Conservation (phyloP, 2,797 vertebrate genomes). For the Sebastes elongatus region DNA sequence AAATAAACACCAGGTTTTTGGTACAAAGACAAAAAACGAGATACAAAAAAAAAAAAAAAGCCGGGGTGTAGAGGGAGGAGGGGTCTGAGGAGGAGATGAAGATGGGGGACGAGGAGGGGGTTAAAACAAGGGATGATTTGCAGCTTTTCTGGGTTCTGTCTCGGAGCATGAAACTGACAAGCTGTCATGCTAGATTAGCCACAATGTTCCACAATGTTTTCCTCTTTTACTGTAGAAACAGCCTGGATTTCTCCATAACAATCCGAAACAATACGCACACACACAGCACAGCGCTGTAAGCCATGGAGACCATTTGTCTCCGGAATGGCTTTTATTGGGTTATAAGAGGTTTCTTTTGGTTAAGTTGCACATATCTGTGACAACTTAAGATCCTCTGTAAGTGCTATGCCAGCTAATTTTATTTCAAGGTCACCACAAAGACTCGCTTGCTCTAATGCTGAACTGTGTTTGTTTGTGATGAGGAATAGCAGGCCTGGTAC, state of each 20-base stretch:
- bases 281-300: constrained; percentile 24
- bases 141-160: constrained; percentile 77
- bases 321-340: constrained; percentile 52
- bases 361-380: constrained; percentile 47
- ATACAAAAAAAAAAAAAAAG: constrained; percentile 26
- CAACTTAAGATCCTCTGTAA: constrained; percentile 34
- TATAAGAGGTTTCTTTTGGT: constrained; percentile 41
- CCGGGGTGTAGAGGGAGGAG: background rate
- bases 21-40: constrained; percentile 60
- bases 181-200: constrained; percentile 76
- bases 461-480: constrained; percentile 17
- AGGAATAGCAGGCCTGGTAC: background rate
- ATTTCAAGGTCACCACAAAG: constrained; percentile 42
- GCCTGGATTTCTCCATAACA: constrained; percentile 55
- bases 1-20: constrained; percentile 72
- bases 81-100: constrained; percentile 16
- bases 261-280: constrained; percentile 33
- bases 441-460: background rate
- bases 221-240: constrained; percentile 61
- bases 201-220: constrained; percentile 67
- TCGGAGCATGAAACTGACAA: constrained; percentile 71
- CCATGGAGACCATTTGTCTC: constrained; percentile 60
- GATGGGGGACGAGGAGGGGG: constrained; percentile 30
- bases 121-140: constrained; percentile 66
- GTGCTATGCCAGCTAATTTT: constrained; percentile 26